Evolutionary conservation across 2,888 invertebrate genomes (phyloP).

Genomic region (Nemapogon koenigi): DNA sequence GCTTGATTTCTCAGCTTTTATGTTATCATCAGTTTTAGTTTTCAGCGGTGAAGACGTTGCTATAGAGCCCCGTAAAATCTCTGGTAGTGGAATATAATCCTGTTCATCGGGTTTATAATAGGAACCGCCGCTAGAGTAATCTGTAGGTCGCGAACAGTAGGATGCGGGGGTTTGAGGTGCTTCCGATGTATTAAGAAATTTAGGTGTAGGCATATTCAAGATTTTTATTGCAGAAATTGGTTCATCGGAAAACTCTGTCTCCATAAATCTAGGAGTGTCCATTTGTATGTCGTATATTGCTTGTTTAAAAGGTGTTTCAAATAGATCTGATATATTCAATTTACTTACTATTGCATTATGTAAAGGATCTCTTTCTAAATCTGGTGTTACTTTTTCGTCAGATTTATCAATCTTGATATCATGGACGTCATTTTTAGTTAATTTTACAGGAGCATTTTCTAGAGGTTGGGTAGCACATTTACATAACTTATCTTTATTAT

Average conservation of each 20-base stretch:
- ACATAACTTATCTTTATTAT: conserved; percentile 12
- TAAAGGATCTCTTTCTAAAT: conserved; percentile 44
- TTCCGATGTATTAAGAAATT: conserved; percentile 54
- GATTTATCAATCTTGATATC: conserved; percentile 3
- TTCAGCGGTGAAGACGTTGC: conserved; percentile 20
- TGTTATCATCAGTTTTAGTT: conserved; percentile 11
- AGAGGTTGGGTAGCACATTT: too few species aligned
- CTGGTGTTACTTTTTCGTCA: too few species aligned
- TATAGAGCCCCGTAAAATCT: too few species aligned
- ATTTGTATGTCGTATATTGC: conserved; percentile 50
- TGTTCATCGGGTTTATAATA: conserved; percentile 71
- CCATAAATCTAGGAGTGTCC: conserved; percentile 63
- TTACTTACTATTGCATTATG: conserved; percentile 50
- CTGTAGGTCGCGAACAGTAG: conserved; percentile 56
- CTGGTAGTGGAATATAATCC: conserved; percentile 42
- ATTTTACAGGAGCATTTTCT: conserved; percentile 4
- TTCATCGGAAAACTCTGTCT: conserved; percentile 44
- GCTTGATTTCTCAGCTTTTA: conserved; percentile 12
- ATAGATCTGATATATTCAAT: conserved; percentile 50
- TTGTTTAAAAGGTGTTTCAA: conserved; percentile 67
- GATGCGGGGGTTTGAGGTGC: conserved; percentile 37
- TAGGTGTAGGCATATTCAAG: conserved; percentile 63
- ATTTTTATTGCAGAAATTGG: conserved; percentile 63
- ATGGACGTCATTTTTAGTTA: conserved; percentile 6
- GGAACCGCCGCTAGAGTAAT: conserved; percentile 68